Evolutionary conservation across 2,797 vertebrate species (phyloP).

Genomic region (Schizopygopsis malacanthus): DNA sequence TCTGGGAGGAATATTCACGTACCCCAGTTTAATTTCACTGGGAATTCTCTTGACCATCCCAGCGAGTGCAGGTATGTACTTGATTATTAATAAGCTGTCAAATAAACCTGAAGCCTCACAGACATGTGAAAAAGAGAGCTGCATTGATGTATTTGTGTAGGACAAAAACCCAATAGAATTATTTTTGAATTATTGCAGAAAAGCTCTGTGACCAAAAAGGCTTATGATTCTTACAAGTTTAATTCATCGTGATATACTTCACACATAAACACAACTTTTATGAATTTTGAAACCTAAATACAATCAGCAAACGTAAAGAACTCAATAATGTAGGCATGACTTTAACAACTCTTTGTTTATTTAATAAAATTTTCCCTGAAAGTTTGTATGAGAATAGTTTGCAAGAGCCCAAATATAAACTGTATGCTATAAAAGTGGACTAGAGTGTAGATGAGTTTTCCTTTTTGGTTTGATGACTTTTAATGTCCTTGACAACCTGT

Average conservation of each 20-base stretch:
- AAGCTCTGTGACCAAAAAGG: background rate
- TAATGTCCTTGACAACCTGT: background rate
- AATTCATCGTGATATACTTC: background rate
- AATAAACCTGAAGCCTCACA: background rate
- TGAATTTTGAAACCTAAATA: background rate
- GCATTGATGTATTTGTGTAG: background rate
- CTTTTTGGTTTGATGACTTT: background rate
- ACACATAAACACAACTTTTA: background rate
- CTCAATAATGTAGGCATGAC: background rate
- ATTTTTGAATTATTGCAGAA: background rate
- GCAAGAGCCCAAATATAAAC: background rate
- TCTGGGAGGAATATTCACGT: slow-evolving; percentile 63
- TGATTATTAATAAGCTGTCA: background rate
- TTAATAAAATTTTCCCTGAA: background rate
- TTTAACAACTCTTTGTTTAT: too few relatives aligned
- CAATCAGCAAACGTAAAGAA: background rate
- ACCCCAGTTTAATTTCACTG: slow-evolving; percentile 63
- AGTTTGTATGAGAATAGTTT: background rate
- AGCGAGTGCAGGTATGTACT: slow-evolving; percentile 62
- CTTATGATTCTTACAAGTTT: background rate
- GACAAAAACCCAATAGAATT: background rate
- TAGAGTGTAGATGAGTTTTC: background rate
- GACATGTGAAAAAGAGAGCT: background rate
- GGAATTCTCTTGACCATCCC: slow-evolving; percentile 67
- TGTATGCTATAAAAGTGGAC: background rate